Conservation (phyloP, 2,888 invertebrate genomes). For the Ellobium chinense region DNA sequence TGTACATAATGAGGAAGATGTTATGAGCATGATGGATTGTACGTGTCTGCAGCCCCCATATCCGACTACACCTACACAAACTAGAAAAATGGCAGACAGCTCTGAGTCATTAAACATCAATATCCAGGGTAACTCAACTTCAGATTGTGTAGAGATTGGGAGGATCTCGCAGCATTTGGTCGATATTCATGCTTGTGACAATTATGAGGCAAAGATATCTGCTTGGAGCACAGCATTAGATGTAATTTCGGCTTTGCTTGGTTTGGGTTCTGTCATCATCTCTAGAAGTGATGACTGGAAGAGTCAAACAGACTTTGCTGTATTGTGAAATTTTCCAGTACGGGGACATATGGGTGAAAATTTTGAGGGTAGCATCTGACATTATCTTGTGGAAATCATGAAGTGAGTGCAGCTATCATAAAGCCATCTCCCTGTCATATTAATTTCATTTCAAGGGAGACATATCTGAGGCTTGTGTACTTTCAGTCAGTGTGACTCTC, state of each 20-base stretch:
- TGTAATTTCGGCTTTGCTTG: slow-evolving; percentile 31
- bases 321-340: too few species aligned
- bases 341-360: too few species aligned
- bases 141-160: neutral
- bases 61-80: neutral
- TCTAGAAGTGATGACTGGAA: slow-evolving; percentile 39
- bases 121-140: neutral
- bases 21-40: too few species aligned
- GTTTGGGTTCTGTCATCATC: slow-evolving; percentile 36
- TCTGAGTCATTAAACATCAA: neutral
- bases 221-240: slow-evolving; percentile 39
- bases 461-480: too few species aligned
- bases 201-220: slow-evolving; percentile 35
- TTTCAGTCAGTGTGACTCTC: too few species aligned
- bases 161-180: neutral
- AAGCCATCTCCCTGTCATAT: too few species aligned
- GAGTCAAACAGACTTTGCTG: too few species aligned
- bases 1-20: neutral
- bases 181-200: slow-evolving; percentile 32
- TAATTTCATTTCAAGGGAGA: too few species aligned
- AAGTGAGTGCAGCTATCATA: too few species aligned
- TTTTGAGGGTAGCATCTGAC: too few species aligned
- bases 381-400: too few species aligned
- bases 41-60: too few species aligned
- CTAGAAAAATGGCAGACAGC: neutral